phyloP scores from a whole-genome alignment of 2,113 vertebrate species.

The Brevimyrus niger region DNA sequence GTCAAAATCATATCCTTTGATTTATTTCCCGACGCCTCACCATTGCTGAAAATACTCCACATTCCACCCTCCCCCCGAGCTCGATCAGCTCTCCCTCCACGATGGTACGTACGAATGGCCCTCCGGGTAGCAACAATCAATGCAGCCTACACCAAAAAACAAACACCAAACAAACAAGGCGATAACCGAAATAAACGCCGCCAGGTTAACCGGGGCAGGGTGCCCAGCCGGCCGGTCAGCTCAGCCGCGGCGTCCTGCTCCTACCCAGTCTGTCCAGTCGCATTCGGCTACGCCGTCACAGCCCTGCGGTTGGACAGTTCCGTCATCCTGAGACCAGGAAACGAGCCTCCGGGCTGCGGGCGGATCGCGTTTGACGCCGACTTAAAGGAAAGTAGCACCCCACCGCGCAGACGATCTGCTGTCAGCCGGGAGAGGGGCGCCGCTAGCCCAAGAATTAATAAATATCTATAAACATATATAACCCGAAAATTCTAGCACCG shows the following conservation, averaged over 20 bases:
- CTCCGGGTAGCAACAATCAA: neutral
- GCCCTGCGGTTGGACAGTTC: neutral
- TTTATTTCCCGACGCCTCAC: neutral
- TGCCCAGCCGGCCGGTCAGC: neutral
- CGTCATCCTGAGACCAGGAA: neutral
- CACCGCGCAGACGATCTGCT: neutral
- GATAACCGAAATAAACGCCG: neutral
- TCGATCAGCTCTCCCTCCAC: neutral
- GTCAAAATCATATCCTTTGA: neutral
- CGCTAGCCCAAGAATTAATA: neutral
- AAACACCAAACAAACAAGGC: neutral
- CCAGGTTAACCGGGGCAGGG: neutral
- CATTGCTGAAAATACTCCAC: neutral
- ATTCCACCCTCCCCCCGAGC: neutral
- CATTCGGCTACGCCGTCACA: neutral
- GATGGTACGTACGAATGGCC: neutral
- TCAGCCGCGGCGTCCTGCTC: neutral
- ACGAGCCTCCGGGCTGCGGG: neutral
- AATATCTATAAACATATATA: neutral
- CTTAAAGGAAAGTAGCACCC: neutral
- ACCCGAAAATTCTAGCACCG: neutral
- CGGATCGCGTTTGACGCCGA: neutral
- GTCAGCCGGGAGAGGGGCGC: neutral
- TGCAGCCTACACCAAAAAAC: neutral
- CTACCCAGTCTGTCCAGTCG: neutral